Base-by-base conservation (phyloP, 2,113 vertebrate genomes). In the Dasyornis broadbenti region DNA sequence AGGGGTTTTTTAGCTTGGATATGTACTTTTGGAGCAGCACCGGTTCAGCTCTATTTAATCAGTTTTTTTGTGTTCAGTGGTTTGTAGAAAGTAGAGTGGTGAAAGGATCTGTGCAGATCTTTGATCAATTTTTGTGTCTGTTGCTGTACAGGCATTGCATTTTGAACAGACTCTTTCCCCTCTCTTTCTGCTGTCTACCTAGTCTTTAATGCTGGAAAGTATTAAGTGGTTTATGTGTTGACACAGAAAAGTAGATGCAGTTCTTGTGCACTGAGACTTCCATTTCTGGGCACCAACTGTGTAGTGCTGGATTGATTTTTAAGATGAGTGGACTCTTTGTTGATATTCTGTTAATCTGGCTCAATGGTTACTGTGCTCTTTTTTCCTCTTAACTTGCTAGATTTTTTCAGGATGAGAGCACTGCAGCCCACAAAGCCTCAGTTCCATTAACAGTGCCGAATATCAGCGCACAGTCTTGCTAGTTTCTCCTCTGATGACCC, bases 381-480 rank as follows among this genome's bases (percentile, higher is more conserved):
- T 97, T 97, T 86, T 80, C 91, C 83, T 53, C 68, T 90, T 22
- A 76, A 52, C 87, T 95, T 95, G 82, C 76, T 70, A 30, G 52
- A 94, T 97, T 95, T 95, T 97, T 97, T 86, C 68, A 79, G 72
- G 90, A 87, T 97, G 96, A 97, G 95, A 96, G 84, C 95, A 96
- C 77, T 94, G 94, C 60, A 80, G 65, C 65, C 90, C 61, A 93
- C 79, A 91, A 92, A 95, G 85, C 77, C 91, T 90, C 68, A 39
- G 31, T 86, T 90, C 95, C 96, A 94, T 95, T 95, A 94, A 86
- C 89, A 70, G 68, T 37, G 31, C 92, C 7, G 35, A 79, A 92
- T 92, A 85, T 90, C 92, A 95, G 65, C 83, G 33, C 3, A 3
- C 30, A 31, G 76, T 54, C 93, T 92, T 96, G 35, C 94, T 93